Percentiles rank a stretch among this genome's conserved stretches.
Evolutionary conservation across 1,140 invertebrate species (phyloP).

Genomic region (Drosophila lini): DNA sequence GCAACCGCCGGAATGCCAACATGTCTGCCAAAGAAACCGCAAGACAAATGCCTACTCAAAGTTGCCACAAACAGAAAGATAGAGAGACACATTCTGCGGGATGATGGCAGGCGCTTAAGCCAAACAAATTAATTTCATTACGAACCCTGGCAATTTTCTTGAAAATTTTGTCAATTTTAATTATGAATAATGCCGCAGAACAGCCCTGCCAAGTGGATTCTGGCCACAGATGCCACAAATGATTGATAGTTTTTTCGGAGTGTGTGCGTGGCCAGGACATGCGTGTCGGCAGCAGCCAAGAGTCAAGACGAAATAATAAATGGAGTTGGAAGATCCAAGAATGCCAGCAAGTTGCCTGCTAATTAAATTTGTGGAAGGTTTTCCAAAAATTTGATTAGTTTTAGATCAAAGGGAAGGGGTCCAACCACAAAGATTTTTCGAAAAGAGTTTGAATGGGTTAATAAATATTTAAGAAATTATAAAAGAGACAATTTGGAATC

Average conservation of each 20-base stretch:
- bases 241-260: constrained; percentile 65
- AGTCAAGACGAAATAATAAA: constrained; percentile 16
- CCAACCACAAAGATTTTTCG: neutral
- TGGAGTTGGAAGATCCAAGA: constrained; percentile 1
- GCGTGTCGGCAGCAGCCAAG: constrained; percentile 33
- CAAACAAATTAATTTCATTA: constrained; percentile 74
- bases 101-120: constrained; percentile 23
- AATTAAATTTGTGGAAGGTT: constrained; percentile 41
- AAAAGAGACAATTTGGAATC: neutral
- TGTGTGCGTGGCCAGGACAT: constrained; percentile 21
- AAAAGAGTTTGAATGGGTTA: neutral
- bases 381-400: constrained; percentile 62
- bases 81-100: neutral
- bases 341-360: constrained; percentile 10
- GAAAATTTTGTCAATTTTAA: constrained; percentile 73
- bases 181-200: constrained; percentile 68
- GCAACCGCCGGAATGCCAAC: constrained; percentile 60
- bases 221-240: constrained; percentile 53
- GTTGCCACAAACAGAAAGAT: constrained; percentile 46
- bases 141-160: constrained; percentile 19
- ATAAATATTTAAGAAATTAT: neutral
- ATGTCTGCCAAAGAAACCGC: constrained; percentile 56
- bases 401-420: constrained; percentile 24
- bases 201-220: constrained; percentile 8
- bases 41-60: constrained; percentile 53